A percentile compares a stretch with the other conserved stretches of the same genome.
Conservation (phyloP, 2,888 invertebrate genomes). For the Homarus gammarus region DNA sequence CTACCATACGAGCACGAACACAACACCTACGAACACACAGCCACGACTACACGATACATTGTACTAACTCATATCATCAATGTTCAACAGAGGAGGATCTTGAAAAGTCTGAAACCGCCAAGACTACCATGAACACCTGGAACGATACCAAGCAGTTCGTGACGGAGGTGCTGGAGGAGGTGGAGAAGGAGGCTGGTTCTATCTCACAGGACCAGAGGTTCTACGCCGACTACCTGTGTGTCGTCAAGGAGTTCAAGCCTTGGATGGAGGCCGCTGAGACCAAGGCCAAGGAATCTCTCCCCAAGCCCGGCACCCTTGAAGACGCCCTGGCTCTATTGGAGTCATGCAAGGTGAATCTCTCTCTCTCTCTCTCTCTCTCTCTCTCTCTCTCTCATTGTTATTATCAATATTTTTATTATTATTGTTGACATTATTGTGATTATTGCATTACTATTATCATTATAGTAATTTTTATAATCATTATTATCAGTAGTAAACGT, state of each 20-base stretch:
- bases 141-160: constrained; percentile 69
- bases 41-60: too few species aligned
- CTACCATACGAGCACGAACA: too few species aligned
- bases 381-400: background rate
- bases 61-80: background rate
- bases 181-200: constrained; percentile 74
- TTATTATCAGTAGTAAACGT: too few species aligned
- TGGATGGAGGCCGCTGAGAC: constrained; percentile 76
- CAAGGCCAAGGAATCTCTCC: constrained; percentile 63
- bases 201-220: constrained; percentile 74
- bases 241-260: constrained; percentile 76
- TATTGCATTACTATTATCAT: too few species aligned
- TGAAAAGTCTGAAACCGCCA: constrained; percentile 76
- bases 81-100: constrained; percentile 72
- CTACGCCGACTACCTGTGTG: constrained; percentile 76
- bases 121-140: constrained; percentile 70
- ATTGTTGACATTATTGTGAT: background rate
- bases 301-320: constrained; percentile 75
- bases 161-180: constrained; percentile 65
- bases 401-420: background rate
- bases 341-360: constrained; percentile 54
- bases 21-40: too few species aligned
- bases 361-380: background rate
- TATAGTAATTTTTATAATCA: too few species aligned
- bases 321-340: constrained; percentile 74